These are phyloP conservation scores for Okamejei kenojei DNA, from an alignment of 2,797 vertebrate species.

Conservation along the genomic window DNA sequence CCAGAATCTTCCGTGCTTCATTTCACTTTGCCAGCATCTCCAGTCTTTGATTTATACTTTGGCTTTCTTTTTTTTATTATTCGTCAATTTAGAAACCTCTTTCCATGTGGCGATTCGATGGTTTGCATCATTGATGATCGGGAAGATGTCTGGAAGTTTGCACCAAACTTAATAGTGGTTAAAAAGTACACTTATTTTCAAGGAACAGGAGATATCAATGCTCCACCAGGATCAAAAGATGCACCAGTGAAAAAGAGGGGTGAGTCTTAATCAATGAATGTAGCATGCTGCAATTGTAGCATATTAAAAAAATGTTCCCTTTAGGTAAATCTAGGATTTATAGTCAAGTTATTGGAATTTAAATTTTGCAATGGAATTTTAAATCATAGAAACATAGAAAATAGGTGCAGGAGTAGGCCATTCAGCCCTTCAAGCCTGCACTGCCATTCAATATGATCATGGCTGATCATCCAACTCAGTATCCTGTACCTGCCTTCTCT, in stretches of 20 bases:
- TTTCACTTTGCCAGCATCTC: background rate
- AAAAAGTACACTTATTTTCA: constrained; percentile 98
- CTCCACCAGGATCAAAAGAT: constrained; percentile 79
- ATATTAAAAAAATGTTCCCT: background rate
- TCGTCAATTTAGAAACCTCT: constrained; percentile 74
- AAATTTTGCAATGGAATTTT: too few species aligned
- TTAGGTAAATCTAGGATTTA: background rate
- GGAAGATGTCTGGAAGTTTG: constrained; percentile 97
- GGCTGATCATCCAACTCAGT: too few species aligned
- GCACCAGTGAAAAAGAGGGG: constrained; percentile 71
- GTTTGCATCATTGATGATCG: constrained; percentile 97
- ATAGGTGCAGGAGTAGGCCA: too few species aligned
- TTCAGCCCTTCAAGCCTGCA: too few species aligned
- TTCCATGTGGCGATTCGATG: constrained; percentile 96
- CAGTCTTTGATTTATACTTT: background rate
- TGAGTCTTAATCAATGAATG: constrained; percentile 46
- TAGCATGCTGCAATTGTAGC: too few species aligned
- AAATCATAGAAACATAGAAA: too few species aligned
- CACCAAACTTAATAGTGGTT: constrained; percentile 95
- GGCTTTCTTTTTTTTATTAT: background rate
- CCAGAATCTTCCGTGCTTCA: too few species aligned
- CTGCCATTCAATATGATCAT: too few species aligned
- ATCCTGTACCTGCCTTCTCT: too few species aligned
- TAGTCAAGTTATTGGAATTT: too few species aligned
- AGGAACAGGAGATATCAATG: constrained; percentile 89